Base-by-base conservation (phyloP, 2,888 invertebrate genomes). In the Acrocera orbiculus region DNA sequence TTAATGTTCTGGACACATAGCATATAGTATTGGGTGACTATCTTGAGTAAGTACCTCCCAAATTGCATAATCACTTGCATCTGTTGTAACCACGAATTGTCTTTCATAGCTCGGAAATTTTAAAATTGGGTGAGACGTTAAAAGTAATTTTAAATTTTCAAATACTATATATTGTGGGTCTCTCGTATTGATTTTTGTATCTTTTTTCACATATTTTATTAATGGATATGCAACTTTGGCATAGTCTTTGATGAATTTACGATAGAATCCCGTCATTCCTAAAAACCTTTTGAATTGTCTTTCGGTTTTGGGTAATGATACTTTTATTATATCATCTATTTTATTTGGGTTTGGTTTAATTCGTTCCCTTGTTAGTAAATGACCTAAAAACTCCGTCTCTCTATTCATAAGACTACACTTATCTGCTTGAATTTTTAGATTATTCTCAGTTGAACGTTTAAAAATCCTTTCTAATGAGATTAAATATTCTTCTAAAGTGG, bases 121-220 rank as follows among this genome's bases (percentile, higher is more conserved):
- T 30, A 40, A 30, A 14, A 41, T 38, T 13, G 38, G 39, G 7
- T 39, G 37, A 5, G 28, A 34, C 8, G 25, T 30, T 14, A 36
- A 31, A 13, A 32, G 11, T 10, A 15, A 16, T 40, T 41, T 41
- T 16, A 42, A 30, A 16, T 40, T 38, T 32, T 40, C 40, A 29
- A 40, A 40, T 9, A 39, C n/a, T 7, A 38, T 39, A 32, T 39
- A 38, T 16, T 40, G 30, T 9, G 30, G 37, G 29, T 43, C 41
- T 7, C 34, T 27, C 4, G 32, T 30, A 24, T 43, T 38, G 10
- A 38, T 36, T 30, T 37, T 37, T 10, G 15, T 24, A 22, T 30
- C 33, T 15, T 41, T 42, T 23, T 42, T 40, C 10, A 38, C 15
- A 29, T 40, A 40, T 27, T 40, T 41, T 22, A 36, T 43, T 25